A percentile compares a stretch with the other conserved stretches of the same genome.
Conservation (phyloP, 2,888 invertebrate genomes). For the Eristalis arbustorum region DNA sequence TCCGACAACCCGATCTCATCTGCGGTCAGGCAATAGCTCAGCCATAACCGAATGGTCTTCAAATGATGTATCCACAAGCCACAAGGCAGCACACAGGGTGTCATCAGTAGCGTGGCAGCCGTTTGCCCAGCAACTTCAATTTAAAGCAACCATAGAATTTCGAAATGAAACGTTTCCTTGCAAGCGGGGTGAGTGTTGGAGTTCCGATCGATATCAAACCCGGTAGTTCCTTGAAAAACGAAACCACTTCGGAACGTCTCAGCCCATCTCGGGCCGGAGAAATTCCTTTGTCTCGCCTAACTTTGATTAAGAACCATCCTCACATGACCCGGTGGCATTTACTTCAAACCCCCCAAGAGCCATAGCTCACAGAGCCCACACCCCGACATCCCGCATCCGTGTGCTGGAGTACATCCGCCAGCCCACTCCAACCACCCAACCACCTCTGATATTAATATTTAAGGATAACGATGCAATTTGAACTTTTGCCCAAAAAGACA, state of each 20-base stretch:
- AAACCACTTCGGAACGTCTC: neutral
- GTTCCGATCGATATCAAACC: neutral
- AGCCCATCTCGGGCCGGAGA: neutral
- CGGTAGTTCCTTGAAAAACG: neutral
- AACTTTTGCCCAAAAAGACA: constrained; percentile 65
- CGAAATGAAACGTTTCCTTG: neutral
- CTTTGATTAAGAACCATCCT: constrained; percentile 42
- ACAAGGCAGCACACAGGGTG: too few relatives aligned
- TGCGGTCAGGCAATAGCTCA: too few relatives aligned
- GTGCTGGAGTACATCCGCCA: neutral
- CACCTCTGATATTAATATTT: constrained; percentile 64
- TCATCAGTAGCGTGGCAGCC: too few relatives aligned
- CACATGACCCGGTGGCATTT: constrained; percentile 40
- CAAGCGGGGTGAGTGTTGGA: neutral
- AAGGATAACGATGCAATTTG: constrained; percentile 70
- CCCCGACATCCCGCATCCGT: neutral
- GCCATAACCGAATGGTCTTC: too few relatives aligned
- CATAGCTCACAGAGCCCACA: constrained; percentile 2
- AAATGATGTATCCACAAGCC: too few relatives aligned
- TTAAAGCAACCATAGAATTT: too few relatives aligned
- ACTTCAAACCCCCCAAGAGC: constrained; percentile 50
- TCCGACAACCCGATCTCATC: too few relatives aligned
- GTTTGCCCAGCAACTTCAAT: neutral
- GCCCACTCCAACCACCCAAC: neutral
- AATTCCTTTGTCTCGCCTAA: constrained; percentile 13